These are phyloP conservation scores for Diplodus puntazzo DNA, from an alignment of 2,797 vertebrate species.

Conservation along the genomic window DNA sequence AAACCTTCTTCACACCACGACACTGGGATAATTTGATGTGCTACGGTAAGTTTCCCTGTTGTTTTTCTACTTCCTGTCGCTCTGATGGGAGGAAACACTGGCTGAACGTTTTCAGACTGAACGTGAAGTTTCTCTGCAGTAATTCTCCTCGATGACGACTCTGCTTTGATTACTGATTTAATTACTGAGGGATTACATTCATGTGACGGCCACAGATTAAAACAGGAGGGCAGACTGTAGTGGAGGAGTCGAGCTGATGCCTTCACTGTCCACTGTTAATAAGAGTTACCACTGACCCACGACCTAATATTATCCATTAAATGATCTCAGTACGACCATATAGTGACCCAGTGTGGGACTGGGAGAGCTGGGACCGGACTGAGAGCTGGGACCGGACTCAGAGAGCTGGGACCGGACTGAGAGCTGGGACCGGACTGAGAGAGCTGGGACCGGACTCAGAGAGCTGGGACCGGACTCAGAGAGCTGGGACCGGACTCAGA, in stretches of 20 bases:
- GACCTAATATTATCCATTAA: neutral
- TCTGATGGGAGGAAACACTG: neutral
- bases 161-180: conserved; percentile 13
- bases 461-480: no score
- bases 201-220: conserved; percentile 9
- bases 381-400: no score
- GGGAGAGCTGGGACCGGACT: neutral
- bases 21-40: no score
- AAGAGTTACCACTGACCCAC: no score
- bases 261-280: neutral
- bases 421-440: no score
- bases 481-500: no score
- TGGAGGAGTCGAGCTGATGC: no score
- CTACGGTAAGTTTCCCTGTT: neutral
- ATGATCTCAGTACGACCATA: neutral
- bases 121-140: neutral
- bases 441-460: no score
- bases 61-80: neutral
- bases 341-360: neutral
- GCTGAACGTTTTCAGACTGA: neutral
- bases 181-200: conserved; percentile 13
- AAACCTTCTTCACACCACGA: no score
- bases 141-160: neutral
- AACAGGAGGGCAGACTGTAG: neutral
- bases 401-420: no score